phyloP scores from a whole-genome alignment of 2,113 vertebrate genomes.

The Trogon surrucura region DNA sequence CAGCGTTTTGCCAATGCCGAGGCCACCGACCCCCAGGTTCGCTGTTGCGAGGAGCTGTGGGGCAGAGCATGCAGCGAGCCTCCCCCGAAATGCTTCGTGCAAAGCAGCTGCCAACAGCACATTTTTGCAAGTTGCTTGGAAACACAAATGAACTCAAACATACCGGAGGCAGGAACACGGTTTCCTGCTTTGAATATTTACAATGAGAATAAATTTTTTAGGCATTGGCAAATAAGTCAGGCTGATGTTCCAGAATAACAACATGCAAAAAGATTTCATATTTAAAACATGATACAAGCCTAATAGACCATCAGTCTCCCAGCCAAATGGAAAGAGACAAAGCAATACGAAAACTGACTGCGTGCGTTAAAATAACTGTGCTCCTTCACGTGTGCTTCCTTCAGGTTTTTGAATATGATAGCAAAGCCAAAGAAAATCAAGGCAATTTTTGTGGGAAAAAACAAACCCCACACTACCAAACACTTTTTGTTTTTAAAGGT shows the following conservation, averaged over 20 bases:
- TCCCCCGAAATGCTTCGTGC: rapidly evolving
- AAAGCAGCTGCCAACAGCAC: not conserved
- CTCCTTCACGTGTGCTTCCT: not conserved
- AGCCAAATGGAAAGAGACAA: not conserved
- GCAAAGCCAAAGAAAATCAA: not conserved
- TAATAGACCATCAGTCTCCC: not conserved
- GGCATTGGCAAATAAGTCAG: not conserved
- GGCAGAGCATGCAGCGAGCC: not conserved
- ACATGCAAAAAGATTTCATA: not conserved
- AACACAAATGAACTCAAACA: not conserved
- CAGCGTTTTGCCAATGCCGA: not conserved
- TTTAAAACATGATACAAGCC: slow-evolving; percentile 8
- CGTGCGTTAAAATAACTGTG: rapidly evolving
- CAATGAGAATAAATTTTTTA: slow-evolving; percentile 6
- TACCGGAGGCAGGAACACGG: not conserved
- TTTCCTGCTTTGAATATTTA: slow-evolving; percentile 23
- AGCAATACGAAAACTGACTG: not conserved
- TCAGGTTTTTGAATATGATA: not conserved
- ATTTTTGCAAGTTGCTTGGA: slow-evolving; percentile 16
- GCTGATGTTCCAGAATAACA: not conserved
- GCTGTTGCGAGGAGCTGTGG: rapidly evolving
- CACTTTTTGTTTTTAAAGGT: not conserved
- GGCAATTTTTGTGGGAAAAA: not conserved
- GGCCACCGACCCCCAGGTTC: rapidly evolving
- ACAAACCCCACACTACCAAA: not conserved